These are phyloP conservation scores for Nycticorax nycticorax DNA, from an alignment of 2,113 vertebrate genomes.

Conservation along the genomic window DNA sequence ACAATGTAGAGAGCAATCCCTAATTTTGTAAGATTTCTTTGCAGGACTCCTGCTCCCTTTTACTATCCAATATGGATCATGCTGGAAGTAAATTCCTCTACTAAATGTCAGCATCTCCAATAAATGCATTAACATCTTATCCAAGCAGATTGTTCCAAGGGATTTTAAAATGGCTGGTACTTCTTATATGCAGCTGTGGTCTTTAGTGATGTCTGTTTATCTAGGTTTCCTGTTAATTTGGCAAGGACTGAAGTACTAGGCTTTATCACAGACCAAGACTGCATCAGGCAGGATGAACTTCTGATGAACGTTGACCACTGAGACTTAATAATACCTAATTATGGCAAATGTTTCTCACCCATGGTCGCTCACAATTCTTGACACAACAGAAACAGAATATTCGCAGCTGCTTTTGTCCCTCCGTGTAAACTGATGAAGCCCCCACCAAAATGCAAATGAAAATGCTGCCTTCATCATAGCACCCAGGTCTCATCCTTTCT, in stretches of 20 bases:
- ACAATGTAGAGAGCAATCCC: not conserved
- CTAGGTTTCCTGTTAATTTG: constrained; percentile 49
- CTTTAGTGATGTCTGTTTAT: constrained; percentile 23
- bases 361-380: not conserved
- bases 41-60: constrained; percentile 2
- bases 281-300: constrained; percentile 16
- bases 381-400: not conserved
- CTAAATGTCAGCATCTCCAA: constrained; percentile 53
- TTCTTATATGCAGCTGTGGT: constrained; percentile 30
- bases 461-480: not conserved
- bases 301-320: not conserved
- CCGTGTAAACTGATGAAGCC: not conserved
- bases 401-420: not conserved
- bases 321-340: constrained; percentile 35
- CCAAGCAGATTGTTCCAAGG: constrained; percentile 58
- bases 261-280: constrained; percentile 5
- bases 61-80: not conserved
- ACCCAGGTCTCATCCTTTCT: not conserved
- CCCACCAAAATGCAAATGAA: not conserved
- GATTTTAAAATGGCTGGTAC: constrained; percentile 1
- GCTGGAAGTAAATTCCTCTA: constrained; percentile 29
- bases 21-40: constrained; percentile 20
- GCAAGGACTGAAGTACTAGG: not conserved
- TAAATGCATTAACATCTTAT: constrained; percentile 58
- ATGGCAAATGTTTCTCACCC: not conserved